Evolutionary conservation across 2,797 vertebrate genomes (phyloP), one percentile per base, ranked within the genome.

Genomic region (Sitta carolinensis): DNA sequence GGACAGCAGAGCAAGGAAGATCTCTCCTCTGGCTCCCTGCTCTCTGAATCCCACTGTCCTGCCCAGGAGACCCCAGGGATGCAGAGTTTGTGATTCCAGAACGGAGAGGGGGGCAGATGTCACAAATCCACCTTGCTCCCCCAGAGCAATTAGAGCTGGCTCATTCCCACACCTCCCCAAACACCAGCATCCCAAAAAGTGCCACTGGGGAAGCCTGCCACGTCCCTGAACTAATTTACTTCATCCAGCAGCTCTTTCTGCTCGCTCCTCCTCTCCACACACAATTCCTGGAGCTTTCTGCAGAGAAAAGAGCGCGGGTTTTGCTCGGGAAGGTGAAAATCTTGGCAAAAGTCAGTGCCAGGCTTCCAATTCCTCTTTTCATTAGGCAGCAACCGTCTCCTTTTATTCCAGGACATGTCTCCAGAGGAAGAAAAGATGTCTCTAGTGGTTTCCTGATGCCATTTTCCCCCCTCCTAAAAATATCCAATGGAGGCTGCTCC

Each of bases 381-480:
- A 84, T 91, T 68, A 86, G 47, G 79, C 76, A 94, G 64, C 50
- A 50, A 78, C 16, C 2, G 1, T n/a, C 17, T 89, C 13, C 36
- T 90, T 94, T 88, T 57, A 84, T 93, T 77, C 58, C 14, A 84
- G 48, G 69, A 42, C 23, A 62, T n/a, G 83, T 34, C 61, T 38
- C 61, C 77, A 21, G 84, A 23, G 12, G 64, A 32, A 87, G 55
- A 30, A 62, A 58, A 68, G 73, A 86, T 74, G 18, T 92, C 94
- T 79, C 82, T 23, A 27, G 90, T 58, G 92, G 32, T 74, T 91
- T 78, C 62, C 73, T 75, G 80, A 80, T 94, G 64, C 79, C 84
- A 80, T 67, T 76, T 64, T 90, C 78, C 58, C 58, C 51, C 38
- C 62, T 90, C 80, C 89, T 64, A 66, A 89, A 94, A 87, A 89